A percentile compares a stretch with the other conserved stretches of the same genome.
These are phyloP conservation scores for Platichthys stellatus DNA, from an alignment of 2,113 vertebrate genomes.

Conservation along the genomic window DNA sequence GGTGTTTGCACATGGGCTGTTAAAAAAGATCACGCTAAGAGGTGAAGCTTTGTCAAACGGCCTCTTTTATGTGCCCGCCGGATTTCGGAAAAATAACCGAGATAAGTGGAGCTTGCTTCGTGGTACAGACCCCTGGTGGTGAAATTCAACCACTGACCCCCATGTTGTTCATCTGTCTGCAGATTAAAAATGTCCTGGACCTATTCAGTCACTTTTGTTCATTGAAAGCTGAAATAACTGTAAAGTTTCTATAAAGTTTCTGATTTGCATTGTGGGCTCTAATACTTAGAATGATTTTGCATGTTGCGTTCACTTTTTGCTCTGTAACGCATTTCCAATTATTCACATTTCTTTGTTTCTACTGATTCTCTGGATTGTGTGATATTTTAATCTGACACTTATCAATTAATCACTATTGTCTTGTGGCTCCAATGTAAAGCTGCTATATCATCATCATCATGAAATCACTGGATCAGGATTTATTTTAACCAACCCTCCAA, in stretches of 20 bases:
- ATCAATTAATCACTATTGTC: background rate
- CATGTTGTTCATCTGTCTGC: no score
- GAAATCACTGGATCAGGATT: background rate
- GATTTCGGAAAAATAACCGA: no score
- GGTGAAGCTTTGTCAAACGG: background rate
- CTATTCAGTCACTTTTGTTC: no score
- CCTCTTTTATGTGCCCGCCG: no score
- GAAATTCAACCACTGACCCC: no score
- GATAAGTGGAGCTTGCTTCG: no score
- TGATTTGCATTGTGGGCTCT: background rate
- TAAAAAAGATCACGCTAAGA: background rate
- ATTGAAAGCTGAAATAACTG: no score
- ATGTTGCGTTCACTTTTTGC: background rate
- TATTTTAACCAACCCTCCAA: conserved; percentile 89
- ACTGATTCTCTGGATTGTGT: background rate
- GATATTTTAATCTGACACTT: background rate
- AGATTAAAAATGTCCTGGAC: no score
- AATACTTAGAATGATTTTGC: background rate
- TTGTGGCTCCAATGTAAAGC: background rate
- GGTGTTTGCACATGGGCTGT: background rate
- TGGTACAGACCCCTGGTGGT: no score
- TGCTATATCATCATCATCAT: background rate
- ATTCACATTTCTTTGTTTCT: background rate
- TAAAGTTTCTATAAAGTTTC: no score
- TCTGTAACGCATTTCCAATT: background rate